Percentiles rank a stretch among this genome's conserved stretches.
phyloP scores from a whole-genome alignment of 2,113 vertebrate species.

The Pandion haliaetus region DNA sequence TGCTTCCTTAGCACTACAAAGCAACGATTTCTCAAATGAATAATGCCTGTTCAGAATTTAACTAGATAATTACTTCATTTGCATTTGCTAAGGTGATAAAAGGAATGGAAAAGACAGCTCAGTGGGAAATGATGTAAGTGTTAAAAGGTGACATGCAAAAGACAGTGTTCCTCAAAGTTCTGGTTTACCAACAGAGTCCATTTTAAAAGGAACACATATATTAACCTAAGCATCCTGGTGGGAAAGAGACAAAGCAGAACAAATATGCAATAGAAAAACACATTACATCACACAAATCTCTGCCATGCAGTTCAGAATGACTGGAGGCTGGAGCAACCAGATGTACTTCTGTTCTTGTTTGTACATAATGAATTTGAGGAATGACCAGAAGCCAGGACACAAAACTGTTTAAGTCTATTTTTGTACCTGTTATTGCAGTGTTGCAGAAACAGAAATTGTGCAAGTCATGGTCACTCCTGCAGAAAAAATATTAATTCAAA shows the following conservation, averaged over 20 bases:
- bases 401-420: not conserved
- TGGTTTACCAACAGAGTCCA: not conserved
- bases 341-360: not conserved
- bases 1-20: constrained; percentile 76
- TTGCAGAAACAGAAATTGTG: not conserved
- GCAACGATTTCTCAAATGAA: constrained; percentile 80
- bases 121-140: constrained; percentile 59
- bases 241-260: not conserved
- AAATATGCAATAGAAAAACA: not conserved
- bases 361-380: not conserved
- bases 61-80: constrained; percentile 76
- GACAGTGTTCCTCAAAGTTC: constrained; percentile 10
- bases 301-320: not conserved
- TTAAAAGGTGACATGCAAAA: constrained; percentile 41
- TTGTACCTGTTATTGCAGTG: not conserved
- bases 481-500: not conserved
- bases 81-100: constrained; percentile 66
- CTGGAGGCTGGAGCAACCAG: not conserved
- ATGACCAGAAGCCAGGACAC: not conserved
- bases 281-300: not conserved
- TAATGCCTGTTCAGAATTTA: constrained; percentile 76
- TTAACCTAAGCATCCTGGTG: not conserved
- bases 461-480: not conserved
- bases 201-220: not conserved
- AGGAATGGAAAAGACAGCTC: constrained; percentile 53